Evolutionary conservation across 2,797 vertebrate genomes (phyloP), one percentile per base, ranked within the genome.

Genomic region (Microctenopoma steveboyesi): DNA sequence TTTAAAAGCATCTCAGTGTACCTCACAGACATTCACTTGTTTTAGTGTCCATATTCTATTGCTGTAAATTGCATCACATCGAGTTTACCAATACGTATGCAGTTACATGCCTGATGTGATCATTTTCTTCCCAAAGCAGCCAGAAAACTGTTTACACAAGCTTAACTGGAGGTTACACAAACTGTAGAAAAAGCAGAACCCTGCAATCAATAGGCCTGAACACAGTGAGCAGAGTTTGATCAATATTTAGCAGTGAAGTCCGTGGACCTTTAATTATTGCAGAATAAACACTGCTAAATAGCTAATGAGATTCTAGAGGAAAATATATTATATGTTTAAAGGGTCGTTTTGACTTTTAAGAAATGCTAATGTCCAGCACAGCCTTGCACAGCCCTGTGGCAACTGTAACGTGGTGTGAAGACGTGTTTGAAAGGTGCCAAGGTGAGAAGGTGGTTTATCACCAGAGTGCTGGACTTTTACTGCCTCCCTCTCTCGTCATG

Each of bases 221-320:
- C 61, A 69, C 63, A 64, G 60, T 14, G 62, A 63, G 76, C 72
- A 65, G 30, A 67, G 68, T 64, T 47, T 78, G 76, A 93, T 92
- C 88, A 91, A 91, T 91, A 90, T 85, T 86, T 81, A 86, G 88
- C 81, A 81, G n/a, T 28, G 3, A 82, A 80, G 69, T 62, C 86
- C 81, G 82, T 72, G 76, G 86, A 82, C 72, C 74, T 73, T 79
- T 86, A 86, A 89, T 88, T 79, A 89, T 91, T 87, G 84, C 79
- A 76, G 76, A 79, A 86, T 84, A 85, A 91, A 88, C 82, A 76
- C 68, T 51, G 64, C 64, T 85, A 83, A 91, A 91, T 84, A 79
- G 80, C 79, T 79, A 83, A 88, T 86, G 83, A 86, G 56, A 81
- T 84, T 54, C 71, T 39, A 25, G 50, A 82, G 81, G 83, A 69